Conservation (phyloP, 2,113 vertebrate genomes). For the human (Homo sapiens) region GRCh38 chr3:125254001-125254500, state of each 20-base stretch:
- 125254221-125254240: not conserved
- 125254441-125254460: not conserved
- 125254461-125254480: not conserved
- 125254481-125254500: not conserved
- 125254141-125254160: not conserved
- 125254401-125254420: not conserved
- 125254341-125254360: not conserved
- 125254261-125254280: not conserved
- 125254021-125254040: not conserved
- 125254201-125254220: not conserved
- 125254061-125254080: not conserved
- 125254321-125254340: not conserved
- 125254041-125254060: not conserved
- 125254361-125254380: not conserved
- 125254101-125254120: not conserved
- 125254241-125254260: not conserved
- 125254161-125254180: not conserved
- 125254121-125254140: not conserved
- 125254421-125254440: not conserved
- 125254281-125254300: not conserved
- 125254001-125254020: not conserved
- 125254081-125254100: not conserved
- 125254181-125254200: not conserved
- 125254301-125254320: not conserved
- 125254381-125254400: not conserved